phyloP scores from a whole-genome alignment of 2,888 invertebrate genomes.

The Girardia tigrina region DNA sequence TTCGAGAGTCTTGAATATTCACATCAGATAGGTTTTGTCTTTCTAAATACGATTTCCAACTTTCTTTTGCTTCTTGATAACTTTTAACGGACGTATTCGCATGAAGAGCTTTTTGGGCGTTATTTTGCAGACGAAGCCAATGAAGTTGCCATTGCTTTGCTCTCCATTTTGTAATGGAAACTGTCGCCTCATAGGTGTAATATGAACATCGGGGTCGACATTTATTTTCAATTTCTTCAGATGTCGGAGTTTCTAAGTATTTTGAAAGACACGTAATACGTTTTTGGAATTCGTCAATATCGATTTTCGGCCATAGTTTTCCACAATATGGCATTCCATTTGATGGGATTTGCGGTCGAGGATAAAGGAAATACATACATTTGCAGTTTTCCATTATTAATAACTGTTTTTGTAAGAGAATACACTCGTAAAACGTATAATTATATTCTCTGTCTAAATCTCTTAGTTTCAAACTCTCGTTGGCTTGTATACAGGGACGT shows the following conservation, averaged over 20 bases:
- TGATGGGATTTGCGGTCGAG: constrained; percentile 13
- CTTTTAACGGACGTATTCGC: neutral
- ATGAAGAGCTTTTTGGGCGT: constrained; percentile 8
- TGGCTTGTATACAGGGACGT: neutral
- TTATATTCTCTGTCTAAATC: neutral
- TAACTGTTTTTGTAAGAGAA: neutral
- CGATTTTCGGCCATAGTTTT: neutral
- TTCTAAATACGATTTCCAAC: constrained; percentile 21
- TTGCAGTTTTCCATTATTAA: constrained; percentile 9
- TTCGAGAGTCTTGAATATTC: neutral
- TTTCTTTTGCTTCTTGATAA: neutral
- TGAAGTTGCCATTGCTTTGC: constrained; percentile 29
- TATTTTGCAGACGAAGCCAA: constrained; percentile 20
- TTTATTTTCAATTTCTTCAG: neutral
- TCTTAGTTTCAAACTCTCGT: neutral
- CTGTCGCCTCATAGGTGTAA: constrained; percentile 11
- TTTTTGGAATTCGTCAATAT: neutral
- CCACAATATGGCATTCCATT: constrained; percentile 26
- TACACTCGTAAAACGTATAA: neutral
- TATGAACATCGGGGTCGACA: constrained; percentile 29
- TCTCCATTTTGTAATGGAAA: constrained; percentile 29
- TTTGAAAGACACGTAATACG: neutral
- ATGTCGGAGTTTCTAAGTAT: neutral
- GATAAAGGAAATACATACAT: constrained; percentile 26
- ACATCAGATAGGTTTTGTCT: constrained; percentile 12